These are phyloP conservation scores for Plectropomus leopardus DNA, from an alignment of 2,113 vertebrate genomes.

Conservation along the genomic window DNA sequence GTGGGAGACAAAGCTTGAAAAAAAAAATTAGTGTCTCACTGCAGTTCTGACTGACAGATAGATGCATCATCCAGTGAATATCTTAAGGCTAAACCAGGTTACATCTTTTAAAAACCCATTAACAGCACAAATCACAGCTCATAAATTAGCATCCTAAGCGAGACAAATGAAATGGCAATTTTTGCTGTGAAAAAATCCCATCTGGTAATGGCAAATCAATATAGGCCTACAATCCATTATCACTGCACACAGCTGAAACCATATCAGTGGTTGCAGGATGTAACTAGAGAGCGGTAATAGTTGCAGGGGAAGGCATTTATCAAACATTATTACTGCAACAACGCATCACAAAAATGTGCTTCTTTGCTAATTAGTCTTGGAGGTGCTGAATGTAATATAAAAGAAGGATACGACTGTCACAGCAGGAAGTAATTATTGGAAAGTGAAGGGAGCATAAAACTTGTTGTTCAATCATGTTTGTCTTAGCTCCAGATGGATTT, in stretches of 20 bases:
- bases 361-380: constrained; percentile 13
- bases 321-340: constrained; percentile 14
- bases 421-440: neutral
- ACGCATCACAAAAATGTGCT: neutral
- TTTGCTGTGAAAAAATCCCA: constrained; percentile 32
- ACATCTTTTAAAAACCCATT: constrained; percentile 38
- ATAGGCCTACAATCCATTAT: constrained; percentile 24
- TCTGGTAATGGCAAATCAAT: constrained; percentile 43
- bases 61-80: constrained; percentile 17
- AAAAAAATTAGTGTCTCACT: neutral
- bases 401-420: neutral
- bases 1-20: constrained; percentile 2
- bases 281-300: neutral
- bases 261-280: constrained; percentile 4
- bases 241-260: neutral
- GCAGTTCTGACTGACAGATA: neutral
- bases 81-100: constrained; percentile 35
- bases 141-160: constrained; percentile 39
- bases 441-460: neutral
- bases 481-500: neutral
- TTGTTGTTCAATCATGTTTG: constrained; percentile 17
- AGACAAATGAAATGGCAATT: constrained; percentile 31
- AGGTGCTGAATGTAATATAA: constrained; percentile 17
- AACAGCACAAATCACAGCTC: constrained; percentile 42
- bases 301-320: constrained; percentile 13